These are phyloP conservation scores for Eupithecia insigniata DNA, from an alignment of 2,888 invertebrate genomes.

Conservation along the genomic window DNA sequence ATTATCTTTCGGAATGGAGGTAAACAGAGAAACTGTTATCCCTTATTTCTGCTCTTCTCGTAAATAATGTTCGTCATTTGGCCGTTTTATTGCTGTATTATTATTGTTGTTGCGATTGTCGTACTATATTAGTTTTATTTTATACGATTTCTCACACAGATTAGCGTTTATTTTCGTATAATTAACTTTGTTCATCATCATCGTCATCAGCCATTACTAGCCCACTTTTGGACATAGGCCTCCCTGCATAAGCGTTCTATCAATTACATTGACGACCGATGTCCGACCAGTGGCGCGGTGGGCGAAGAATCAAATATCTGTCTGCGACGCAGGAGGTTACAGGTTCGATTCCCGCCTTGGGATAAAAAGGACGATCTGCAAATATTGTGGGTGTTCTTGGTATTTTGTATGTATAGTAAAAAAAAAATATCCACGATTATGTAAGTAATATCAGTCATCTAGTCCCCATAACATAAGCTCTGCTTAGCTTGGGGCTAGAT, in stretches of 20 bases:
- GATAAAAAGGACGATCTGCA: too few relatives aligned
- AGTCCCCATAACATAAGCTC: too few relatives aligned
- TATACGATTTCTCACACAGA: neutral
- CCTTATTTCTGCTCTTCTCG: neutral
- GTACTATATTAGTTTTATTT: neutral
- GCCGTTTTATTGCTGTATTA: neutral
- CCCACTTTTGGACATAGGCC: neutral
- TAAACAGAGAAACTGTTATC: neutral
- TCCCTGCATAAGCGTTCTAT: neutral
- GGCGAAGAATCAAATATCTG: too few relatives aligned
- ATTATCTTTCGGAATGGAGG: constrained; percentile 1
- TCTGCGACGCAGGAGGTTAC: too few relatives aligned
- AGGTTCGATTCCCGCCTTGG: too few relatives aligned
- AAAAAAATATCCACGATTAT: too few relatives aligned
- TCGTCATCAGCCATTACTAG: neutral
- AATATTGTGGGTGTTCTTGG: too few relatives aligned
- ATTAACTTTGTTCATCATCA: neutral
- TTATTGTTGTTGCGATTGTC: neutral
- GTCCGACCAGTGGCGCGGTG: too few relatives aligned
- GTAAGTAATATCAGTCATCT: too few relatives aligned
- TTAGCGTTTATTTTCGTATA: neutral
- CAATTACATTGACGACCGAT: too few relatives aligned
- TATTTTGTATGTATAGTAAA: too few relatives aligned
- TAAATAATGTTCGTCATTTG: neutral
- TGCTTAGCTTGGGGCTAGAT: too few relatives aligned